A percentile compares a stretch with the other conserved stretches of the same genome.
Conservation (phyloP, 2,797 vertebrate species). For the Oreonectes daqikongensis region DNA sequence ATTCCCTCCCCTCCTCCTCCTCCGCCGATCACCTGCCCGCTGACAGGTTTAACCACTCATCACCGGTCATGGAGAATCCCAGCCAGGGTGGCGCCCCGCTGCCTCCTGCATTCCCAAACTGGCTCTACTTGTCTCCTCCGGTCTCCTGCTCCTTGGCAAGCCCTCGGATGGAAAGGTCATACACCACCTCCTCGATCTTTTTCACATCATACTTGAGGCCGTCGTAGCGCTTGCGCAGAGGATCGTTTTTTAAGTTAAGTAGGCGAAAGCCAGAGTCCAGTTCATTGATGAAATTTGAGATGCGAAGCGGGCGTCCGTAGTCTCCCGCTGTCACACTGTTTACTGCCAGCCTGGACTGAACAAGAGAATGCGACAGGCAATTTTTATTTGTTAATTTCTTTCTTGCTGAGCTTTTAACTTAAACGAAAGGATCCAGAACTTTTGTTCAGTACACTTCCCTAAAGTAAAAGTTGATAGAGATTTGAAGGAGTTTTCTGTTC, state of each 20-base stretch:
- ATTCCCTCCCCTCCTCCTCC: constrained; percentile 50
- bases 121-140: constrained; percentile 59
- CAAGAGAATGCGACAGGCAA: neutral
- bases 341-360: constrained; percentile 89
- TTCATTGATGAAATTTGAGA: constrained; percentile 96
- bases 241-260: constrained; percentile 97
- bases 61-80: constrained; percentile 58
- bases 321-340: constrained; percentile 98
- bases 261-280: constrained; percentile 96
- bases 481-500: too few species aligned
- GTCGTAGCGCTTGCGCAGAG: constrained; percentile 94
- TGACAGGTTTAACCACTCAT: constrained; percentile 58
- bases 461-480: too few species aligned
- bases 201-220: constrained; percentile 98
- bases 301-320: constrained; percentile 91
- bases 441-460: too few species aligned
- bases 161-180: constrained; percentile 94
- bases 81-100: constrained; percentile 50
- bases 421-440: too few species aligned
- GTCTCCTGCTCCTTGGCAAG: constrained; percentile 84
- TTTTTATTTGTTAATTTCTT: neutral
- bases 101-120: constrained; percentile 17
- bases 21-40: constrained; percentile 39
- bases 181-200: constrained; percentile 98
- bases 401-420: too few species aligned